These are phyloP conservation scores for Liodrosophila aerea DNA, from an alignment of 2,888 invertebrate species.

Conservation along the genomic window DNA sequence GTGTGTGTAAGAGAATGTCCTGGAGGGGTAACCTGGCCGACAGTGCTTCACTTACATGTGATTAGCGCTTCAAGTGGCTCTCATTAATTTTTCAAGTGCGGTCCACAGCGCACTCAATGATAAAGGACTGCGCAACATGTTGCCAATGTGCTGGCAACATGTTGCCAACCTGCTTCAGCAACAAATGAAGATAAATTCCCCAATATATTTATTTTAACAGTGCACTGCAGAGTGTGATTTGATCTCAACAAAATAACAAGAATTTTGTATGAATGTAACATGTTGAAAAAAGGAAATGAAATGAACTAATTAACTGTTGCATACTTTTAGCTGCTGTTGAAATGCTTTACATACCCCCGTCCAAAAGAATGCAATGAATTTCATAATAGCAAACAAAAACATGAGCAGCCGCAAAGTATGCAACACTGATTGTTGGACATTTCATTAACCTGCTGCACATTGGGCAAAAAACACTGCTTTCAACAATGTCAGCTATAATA, in stretches of 20 bases:
- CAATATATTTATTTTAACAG: not conserved
- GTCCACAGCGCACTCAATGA: constrained; percentile 38
- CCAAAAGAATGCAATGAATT: constrained; percentile 21
- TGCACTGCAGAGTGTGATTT: not conserved
- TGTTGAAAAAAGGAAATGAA: too few relatives aligned
- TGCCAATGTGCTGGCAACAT: constrained; percentile 20
- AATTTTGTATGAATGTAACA: too few relatives aligned
- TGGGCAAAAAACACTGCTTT: too few relatives aligned
- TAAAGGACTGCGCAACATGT: constrained; percentile 48
- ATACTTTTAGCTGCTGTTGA: not conserved
- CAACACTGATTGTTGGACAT: too few relatives aligned
- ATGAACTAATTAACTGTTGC: not conserved
- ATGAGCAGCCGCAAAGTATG: constrained; percentile 24
- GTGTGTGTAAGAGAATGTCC: constrained; percentile 21
- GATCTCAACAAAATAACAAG: too few relatives aligned
- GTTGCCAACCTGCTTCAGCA: not conserved
- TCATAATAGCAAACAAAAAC: not conserved
- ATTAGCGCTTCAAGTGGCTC: constrained; percentile 71
- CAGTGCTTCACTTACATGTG: constrained; percentile 64
- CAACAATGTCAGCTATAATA: too few relatives aligned
- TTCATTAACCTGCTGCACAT: too few relatives aligned
- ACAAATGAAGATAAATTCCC: not conserved
- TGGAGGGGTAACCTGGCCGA: constrained; percentile 35
- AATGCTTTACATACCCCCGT: not conserved
- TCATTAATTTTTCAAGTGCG: constrained; percentile 71